Evolutionary conservation across 2,888 invertebrate species (phyloP).

Genomic region (Monochamus alternatus): DNA sequence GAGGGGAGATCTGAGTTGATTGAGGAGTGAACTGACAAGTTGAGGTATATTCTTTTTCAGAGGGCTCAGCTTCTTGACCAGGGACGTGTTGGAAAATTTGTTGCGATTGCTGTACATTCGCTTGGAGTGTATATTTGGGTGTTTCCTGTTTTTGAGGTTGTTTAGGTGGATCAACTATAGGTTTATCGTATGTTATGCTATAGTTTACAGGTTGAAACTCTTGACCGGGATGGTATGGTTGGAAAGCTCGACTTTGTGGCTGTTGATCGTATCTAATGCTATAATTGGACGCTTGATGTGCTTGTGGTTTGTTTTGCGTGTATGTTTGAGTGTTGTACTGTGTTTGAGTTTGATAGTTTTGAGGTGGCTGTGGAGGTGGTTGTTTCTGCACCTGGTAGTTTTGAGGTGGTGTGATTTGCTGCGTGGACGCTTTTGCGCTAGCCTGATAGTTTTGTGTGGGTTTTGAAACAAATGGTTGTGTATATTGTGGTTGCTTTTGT

Average conservation of each 20-base stretch:
- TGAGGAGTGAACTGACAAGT: constrained; percentile 54
- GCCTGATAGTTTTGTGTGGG: constrained; percentile 11
- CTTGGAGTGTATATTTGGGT: neutral
- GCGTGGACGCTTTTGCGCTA: neutral
- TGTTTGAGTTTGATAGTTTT: constrained; percentile 1
- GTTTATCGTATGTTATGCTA: constrained; percentile 43
- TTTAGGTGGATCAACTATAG: constrained; percentile 20
- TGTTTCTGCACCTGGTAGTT: neutral
- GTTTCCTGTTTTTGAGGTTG: neutral
- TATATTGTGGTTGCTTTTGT: constrained; percentile 16
- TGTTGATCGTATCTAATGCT: constrained; percentile 49
- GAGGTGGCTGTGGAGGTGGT: constrained; percentile 17
- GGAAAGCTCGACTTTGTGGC: constrained; percentile 29
- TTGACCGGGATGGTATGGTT: constrained; percentile 1
- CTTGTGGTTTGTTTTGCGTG: constrained; percentile 32
- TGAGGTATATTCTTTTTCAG: constrained; percentile 56
- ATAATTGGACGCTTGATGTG: constrained; percentile 39
- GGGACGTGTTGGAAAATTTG: constrained; percentile 51
- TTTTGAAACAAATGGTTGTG: constrained; percentile 16
- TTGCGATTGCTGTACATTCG: constrained; percentile 25
- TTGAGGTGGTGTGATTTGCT: neutral
- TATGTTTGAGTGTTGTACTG: constrained; percentile 21
- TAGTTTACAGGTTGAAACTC: constrained; percentile 47
- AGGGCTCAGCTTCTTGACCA: constrained; percentile 41
- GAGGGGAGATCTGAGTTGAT: constrained; percentile 15